These are phyloP conservation scores for Branchinecta sandiegonensis DNA, from an alignment of 2,888 invertebrate genomes.

Conservation along the genomic window DNA sequence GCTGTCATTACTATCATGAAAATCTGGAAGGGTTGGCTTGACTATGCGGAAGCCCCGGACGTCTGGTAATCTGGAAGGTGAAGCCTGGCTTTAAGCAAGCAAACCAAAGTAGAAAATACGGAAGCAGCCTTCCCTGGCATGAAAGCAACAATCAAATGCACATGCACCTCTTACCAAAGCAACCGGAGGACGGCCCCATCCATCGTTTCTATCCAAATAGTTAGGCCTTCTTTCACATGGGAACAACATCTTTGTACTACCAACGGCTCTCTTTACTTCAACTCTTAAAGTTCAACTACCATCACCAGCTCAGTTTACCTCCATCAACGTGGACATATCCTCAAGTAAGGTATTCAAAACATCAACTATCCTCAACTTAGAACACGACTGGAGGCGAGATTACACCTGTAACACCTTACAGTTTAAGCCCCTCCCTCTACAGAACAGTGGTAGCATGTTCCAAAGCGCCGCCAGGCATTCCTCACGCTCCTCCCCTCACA, in stretches of 20 bases:
- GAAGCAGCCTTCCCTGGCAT: too few species aligned
- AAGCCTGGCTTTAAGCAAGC: too few species aligned
- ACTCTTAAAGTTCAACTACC: background rate
- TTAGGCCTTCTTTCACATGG: background rate
- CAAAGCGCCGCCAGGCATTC: too few species aligned
- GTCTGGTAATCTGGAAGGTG: too few species aligned
- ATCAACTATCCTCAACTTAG: background rate
- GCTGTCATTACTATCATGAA: too few species aligned
- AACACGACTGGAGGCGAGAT: slow-evolving; percentile 1
- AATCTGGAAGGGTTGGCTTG: too few species aligned
- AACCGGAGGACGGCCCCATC: background rate
- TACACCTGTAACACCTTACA: slow-evolving; percentile 8
- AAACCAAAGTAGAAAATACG: too few species aligned
- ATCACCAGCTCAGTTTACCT: slow-evolving; percentile 3
- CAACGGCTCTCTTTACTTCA: background rate
- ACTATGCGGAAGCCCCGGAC: too few species aligned
- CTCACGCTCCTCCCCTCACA: too few species aligned
- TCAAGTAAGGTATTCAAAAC: background rate
- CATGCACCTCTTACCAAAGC: slow-evolving; percentile 15
- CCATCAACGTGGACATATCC: slow-evolving; percentile 4
- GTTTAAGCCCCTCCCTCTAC: background rate
- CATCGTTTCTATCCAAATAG: slow-evolving; percentile 7
- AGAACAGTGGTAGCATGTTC: background rate
- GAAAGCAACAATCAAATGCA: background rate
- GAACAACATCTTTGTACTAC: background rate